A percentile compares a stretch with the other conserved stretches of the same genome.
phyloP scores from a whole-genome alignment of 2,888 invertebrate genomes.

The Agriotes lineatus region DNA sequence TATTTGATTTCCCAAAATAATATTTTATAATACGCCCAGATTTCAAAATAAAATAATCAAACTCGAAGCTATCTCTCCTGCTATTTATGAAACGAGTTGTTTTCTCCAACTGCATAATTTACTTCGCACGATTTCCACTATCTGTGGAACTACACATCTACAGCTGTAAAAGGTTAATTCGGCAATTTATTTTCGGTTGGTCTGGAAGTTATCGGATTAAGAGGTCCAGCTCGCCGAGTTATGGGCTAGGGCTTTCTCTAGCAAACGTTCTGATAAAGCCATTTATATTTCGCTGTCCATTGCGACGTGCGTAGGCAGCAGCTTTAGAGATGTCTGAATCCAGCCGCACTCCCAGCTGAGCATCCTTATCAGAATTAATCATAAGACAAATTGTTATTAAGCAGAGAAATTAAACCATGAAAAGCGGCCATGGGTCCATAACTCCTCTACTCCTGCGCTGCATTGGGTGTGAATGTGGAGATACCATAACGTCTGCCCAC shows the following conservation, averaged over 20 bases:
- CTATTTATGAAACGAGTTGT: too few species aligned
- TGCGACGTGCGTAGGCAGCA: constrained; percentile 27
- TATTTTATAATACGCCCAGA: too few species aligned
- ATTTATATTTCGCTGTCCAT: constrained; percentile 32
- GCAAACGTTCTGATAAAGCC: constrained; percentile 23
- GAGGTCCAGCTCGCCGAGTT: neutral
- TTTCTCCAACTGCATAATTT: too few species aligned
- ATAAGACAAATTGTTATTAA: constrained; percentile 28
- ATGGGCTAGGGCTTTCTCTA: constrained; percentile 1
- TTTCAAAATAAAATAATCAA: too few species aligned
- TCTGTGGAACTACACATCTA: too few species aligned
- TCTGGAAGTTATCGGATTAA: too few species aligned
- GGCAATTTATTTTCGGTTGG: too few species aligned
- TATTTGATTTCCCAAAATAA: too few species aligned
- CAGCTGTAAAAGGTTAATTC: too few species aligned
- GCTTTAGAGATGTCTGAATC: constrained; percentile 32
- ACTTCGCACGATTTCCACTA: too few species aligned
- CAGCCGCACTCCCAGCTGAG: constrained; percentile 28
- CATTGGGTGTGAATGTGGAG: constrained; percentile 47
- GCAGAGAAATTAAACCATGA: constrained; percentile 22
- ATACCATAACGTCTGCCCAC: constrained; percentile 46
- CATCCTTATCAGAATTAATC: constrained; percentile 33
- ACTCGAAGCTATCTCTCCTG: too few species aligned
- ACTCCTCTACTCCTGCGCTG: constrained; percentile 23
- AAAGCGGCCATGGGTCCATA: constrained; percentile 24